Evolutionary conservation across 2,888 invertebrate genomes (phyloP).

Genomic region (Macropis europaea): DNA sequence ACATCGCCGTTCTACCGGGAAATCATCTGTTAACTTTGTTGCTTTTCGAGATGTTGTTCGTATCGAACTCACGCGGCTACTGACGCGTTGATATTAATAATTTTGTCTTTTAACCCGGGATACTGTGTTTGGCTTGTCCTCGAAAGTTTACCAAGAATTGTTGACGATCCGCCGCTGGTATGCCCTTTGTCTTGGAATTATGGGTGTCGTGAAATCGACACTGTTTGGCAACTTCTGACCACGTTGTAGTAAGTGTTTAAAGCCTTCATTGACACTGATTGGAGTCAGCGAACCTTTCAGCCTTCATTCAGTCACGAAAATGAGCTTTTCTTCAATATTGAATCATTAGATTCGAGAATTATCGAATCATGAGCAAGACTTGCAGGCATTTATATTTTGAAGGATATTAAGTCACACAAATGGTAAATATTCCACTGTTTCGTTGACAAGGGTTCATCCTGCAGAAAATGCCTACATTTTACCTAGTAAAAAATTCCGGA

Average conservation of each 20-base stretch:
- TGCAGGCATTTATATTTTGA: too few relatives aligned
- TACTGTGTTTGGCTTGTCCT: background rate
- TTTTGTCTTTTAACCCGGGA: background rate
- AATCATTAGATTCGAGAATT: too few relatives aligned
- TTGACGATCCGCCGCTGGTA: background rate
- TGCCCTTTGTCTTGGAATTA: background rate
- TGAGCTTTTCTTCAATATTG: too few relatives aligned
- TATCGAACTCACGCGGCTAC: background rate
- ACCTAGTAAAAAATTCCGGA: too few relatives aligned
- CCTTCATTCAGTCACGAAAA: too few relatives aligned
- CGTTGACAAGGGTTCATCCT: too few relatives aligned
- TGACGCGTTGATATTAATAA: background rate
- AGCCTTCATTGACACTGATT: too few relatives aligned
- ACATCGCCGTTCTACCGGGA: slow-evolving; percentile 37
- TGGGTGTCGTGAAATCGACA: background rate
- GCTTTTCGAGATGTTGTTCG: background rate
- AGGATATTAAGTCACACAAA: too few relatives aligned
- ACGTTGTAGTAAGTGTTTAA: background rate
- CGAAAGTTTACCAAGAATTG: background rate
- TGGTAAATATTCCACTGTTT: too few relatives aligned
- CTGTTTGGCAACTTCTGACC: background rate
- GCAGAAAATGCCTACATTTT: too few relatives aligned
- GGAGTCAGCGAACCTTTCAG: too few relatives aligned
- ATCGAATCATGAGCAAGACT: too few relatives aligned
- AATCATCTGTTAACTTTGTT: slow-evolving; percentile 39